Base-by-base conservation (phyloP, 2,113 vertebrate species). In the Protobothrops mucrosquamatus region DNA sequence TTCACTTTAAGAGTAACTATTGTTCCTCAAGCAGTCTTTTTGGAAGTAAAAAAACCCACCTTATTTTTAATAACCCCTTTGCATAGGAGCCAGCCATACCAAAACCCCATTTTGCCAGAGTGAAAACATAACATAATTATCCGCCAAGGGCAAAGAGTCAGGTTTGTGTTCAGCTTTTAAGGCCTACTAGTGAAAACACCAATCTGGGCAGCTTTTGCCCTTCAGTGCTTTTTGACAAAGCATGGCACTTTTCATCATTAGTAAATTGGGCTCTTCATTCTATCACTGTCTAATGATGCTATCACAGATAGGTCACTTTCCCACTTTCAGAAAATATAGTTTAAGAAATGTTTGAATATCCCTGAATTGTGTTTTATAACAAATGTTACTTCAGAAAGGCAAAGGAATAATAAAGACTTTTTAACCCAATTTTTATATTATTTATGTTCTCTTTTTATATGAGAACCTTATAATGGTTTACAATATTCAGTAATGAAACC, bases 41-140 rank as follows among this genome's bases (percentile, higher is more conserved):
- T 46, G 11, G n/a, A 20, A 87, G n/a, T 43, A 39, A n/a, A 90
- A 90, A 9, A 26, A 51, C 39, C 46, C 22, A 34, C 89, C 57
- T 89, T 51, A 39, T 85, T 85, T 93, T 90, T 7, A 54, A n/a
- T 56, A 92, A 85, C 43, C 59, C 18, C 26, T 89, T 89, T 51
- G 39, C 43, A 92, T 12, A 57, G 88, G 34, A 55, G 51, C 39
- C 64, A 51, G 43, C 43, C 34, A 48, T 12, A 59, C 3, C 14
- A 57, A 54, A 85, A 59, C 57, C 2, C 6, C 9, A 29, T 88
- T 92, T 92, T 88, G 48, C 48, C 51, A 89, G 26, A 85, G 10
- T 59, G 92, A 85, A 93, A 93, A 85, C 29, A 85, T 51, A 93
- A 85, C 59, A 85, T 93, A 89, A 93, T 93, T 90, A 93, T 29